Conservation (phyloP, 2,888 invertebrate species). For the Rhagonycha lutea region DNA sequence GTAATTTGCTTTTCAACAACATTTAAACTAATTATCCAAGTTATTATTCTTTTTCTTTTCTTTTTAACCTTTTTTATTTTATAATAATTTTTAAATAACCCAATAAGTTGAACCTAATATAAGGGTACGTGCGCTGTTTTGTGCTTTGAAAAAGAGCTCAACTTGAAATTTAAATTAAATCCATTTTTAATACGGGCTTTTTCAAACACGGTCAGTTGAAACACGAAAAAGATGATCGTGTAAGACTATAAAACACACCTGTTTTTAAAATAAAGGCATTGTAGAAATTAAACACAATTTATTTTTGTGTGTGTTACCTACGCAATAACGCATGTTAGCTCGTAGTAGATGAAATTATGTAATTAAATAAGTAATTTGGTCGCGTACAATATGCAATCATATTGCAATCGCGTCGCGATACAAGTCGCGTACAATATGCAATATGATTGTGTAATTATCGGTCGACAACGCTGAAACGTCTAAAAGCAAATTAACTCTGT, state of each 20-base stretch:
- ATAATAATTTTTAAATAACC: not conserved
- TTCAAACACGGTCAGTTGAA: not conserved
- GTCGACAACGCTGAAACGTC: slow-evolving; percentile 7
- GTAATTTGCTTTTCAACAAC: not conserved
- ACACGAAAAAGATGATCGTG: not conserved
- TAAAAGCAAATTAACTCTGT: slow-evolving; percentile 35
- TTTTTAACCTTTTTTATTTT: no score
- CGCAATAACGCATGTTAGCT: no score
- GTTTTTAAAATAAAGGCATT: not conserved
- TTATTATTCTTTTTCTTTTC: no score
- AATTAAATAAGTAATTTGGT: no score
- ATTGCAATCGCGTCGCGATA: no score
- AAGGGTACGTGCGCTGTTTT: not conserved
- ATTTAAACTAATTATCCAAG: not conserved
- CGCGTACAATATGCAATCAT: no score
- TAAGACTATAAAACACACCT: not conserved
- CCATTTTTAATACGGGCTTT: not conserved
- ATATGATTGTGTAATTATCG: not conserved
- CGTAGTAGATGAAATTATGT: no score
- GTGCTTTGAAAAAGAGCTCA: not conserved
- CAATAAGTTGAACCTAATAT: not conserved
- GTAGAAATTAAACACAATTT: not conserved
- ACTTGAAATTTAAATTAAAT: not conserved
- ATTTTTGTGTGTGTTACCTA: not conserved
- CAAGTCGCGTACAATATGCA: not conserved